Evolutionary conservation across 2,888 invertebrate genomes (phyloP).

Genomic region (Acronicta psi): DNA sequence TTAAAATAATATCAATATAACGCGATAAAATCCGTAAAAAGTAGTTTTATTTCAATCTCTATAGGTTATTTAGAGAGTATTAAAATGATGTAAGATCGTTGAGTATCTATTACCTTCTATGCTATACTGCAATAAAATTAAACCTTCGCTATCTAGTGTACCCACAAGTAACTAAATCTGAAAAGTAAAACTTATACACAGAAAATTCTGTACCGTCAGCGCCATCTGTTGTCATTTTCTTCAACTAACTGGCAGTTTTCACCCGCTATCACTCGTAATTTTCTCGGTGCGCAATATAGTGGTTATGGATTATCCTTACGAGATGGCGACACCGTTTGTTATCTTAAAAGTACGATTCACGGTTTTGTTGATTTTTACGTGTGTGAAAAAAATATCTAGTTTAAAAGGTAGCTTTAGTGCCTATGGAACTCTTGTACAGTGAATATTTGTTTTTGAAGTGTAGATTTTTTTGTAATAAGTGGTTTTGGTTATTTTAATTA

Average conservation of each 20-base stretch:
- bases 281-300: neutral
- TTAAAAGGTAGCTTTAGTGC: neutral
- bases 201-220: neutral
- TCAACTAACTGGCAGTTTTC: slow-evolving; percentile 24
- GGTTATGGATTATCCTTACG: neutral
- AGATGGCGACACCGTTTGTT: slow-evolving; percentile 43
- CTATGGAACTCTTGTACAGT: slow-evolving; percentile 1
- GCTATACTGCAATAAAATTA: no score
- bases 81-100: no score
- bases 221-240: slow-evolving; percentile 57
- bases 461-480: neutral
- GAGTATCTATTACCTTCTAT: no score
- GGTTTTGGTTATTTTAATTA: neutral
- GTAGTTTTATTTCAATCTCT: no score
- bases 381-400: slow-evolving; percentile 16
- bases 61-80: no score
- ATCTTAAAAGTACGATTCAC: neutral
- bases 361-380: neutral
- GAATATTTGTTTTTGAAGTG: neutral
- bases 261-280: neutral
- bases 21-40: no score
- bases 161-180: no score
- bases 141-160: no score
- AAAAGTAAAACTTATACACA: neutral
- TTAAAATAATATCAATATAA: no score